Evolutionary conservation across 2,113 vertebrate species (phyloP), one percentile per base, ranked within the genome.

Genomic region (Pongo abelii): DNA sequence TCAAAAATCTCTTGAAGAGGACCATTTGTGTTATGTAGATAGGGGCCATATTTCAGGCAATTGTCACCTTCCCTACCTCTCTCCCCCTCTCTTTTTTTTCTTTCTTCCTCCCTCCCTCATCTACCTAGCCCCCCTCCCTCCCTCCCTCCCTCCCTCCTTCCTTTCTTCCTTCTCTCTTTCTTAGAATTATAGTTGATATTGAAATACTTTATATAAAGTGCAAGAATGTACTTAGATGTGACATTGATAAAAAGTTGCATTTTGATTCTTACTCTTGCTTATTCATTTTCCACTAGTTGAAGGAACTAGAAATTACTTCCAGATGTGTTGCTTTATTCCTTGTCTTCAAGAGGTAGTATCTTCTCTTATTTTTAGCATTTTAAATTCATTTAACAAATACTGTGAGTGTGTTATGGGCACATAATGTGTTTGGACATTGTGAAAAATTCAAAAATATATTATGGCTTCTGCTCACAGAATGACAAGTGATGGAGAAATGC

Each of bases 311-410:
- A 84, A 64, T 38, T 67, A 86, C 35, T 91, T 93, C 46, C 20
- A 96, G 38, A 57, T 94, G 5, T 77, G 9, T 90, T 96, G 25
- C 25, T 91, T 92, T 94, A 72, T 88, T 95, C 35, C 64, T 70
- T 70, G 91, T 89, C 70, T 80, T 84, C 23, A 43, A 89, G 35
- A 86, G 69, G 30, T 96, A 64, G n/a, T 92, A 20, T 79, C 8
- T 88, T 84, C 55, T 96, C 50, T 74, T 84, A 80, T 94, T 79
- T 94, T 96, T 40, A 43, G 25, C 81, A 81, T 96, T 96, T 92
- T 94, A 16, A 85, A 46, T 81, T 84, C 35, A 84, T 88, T 64
- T 72, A 84, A 89, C 35, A 96, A 84, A 75, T 97, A 89, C n/a
- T 57, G 0, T 75, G 35, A 88, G 32, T 38, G 11, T 9, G 46